Conservation (phyloP, 2,113 vertebrate species). For the Crotophaga sulcirostris region DNA sequence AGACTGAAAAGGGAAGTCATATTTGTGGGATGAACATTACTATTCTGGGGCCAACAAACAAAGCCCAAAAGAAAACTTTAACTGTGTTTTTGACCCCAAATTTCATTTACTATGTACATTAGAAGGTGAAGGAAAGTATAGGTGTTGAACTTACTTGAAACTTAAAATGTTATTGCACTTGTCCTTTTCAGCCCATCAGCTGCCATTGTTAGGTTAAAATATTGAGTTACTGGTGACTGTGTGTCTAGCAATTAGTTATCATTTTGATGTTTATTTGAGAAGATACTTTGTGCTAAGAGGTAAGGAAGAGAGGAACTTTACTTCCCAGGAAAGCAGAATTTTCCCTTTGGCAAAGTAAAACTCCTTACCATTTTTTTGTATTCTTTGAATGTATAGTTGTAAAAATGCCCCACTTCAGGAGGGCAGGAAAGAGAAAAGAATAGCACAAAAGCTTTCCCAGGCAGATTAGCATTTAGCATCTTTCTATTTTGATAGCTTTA, state of each 20-base stretch:
- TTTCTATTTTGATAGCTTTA: not conserved
- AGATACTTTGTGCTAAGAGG: not conserved
- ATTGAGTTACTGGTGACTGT: not conserved
- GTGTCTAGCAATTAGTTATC: not conserved
- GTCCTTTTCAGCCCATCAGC: not conserved
- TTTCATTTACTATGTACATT: not conserved
- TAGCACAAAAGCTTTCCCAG: not conserved
- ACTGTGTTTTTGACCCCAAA: not conserved
- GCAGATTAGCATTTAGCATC: not conserved
- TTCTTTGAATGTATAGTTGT: not conserved
- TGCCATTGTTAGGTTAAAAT: not conserved
- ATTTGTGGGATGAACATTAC: not conserved
- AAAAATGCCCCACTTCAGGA: not conserved
- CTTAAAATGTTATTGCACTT: not conserved
- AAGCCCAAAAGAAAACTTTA: not conserved
- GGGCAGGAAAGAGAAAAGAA: not conserved
- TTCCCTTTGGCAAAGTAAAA: not conserved
- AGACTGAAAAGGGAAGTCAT: not conserved
- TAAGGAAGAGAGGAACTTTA: not conserved
- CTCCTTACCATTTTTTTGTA: not conserved
- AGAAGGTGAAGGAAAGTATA: not conserved
- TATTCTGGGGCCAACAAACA: not conserved
- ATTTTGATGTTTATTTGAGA: not conserved
- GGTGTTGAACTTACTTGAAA: not conserved
- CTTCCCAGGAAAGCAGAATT: not conserved